A percentile compares a stretch with the other conserved stretches of the same genome.
Conservation (phyloP, 2,113 vertebrate species). For the Trochalopteron elliotii region DNA sequence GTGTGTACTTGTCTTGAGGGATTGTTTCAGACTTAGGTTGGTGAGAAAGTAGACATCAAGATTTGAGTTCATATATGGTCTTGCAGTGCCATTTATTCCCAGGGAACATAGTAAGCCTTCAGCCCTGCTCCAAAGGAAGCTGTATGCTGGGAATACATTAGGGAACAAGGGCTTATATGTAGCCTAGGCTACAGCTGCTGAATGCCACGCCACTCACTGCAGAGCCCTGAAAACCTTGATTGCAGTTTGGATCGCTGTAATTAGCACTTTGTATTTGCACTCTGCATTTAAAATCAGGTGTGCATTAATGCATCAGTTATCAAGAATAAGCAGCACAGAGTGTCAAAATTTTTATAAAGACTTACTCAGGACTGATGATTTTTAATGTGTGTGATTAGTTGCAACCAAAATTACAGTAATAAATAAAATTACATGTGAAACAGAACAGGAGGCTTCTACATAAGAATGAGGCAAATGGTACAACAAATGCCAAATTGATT, state of each 20-base stretch:
- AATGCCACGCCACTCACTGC: background rate
- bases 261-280: background rate
- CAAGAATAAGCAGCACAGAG: background rate
- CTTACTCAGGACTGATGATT: background rate
- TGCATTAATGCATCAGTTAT: background rate
- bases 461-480: background rate
- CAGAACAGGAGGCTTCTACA: background rate
- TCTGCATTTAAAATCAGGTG: background rate
- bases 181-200: background rate
- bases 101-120: background rate
- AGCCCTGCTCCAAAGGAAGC: background rate
- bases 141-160: accelerated
- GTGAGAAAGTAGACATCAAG: background rate
- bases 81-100: background rate
- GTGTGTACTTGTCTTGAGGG: background rate
- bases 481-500: background rate
- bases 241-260: background rate
- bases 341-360: background rate
- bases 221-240: background rate
- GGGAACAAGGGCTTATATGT: background rate
- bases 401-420: constrained; percentile 22
- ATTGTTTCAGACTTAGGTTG: background rate
- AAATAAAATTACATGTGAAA: constrained; percentile 12
- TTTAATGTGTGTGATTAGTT: constrained; percentile 26
- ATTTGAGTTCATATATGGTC: background rate